Conservation (phyloP, 1,140 invertebrate species). For the Cydia splendana region DNA sequence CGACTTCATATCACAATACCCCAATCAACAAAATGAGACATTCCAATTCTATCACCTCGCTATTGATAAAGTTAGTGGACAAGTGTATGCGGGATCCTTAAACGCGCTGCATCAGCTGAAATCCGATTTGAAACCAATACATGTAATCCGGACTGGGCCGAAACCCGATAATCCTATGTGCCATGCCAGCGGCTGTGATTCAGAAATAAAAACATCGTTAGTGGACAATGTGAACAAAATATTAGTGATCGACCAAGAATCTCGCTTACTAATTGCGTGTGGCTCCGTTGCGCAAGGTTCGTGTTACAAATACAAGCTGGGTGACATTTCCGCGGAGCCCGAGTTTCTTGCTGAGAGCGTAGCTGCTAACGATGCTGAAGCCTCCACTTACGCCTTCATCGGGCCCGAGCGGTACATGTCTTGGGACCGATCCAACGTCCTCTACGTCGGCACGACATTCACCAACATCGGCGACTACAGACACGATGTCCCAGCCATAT, state of each 20-base stretch:
- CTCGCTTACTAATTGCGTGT: slow-evolving; percentile 91
- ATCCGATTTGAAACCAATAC: slow-evolving; percentile 85
- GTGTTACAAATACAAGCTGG: slow-evolving; percentile 91
- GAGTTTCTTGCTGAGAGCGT: slow-evolving; percentile 89
- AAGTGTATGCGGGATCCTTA: slow-evolving; percentile 88
- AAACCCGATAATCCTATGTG: slow-evolving; percentile 92
- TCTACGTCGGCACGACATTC: slow-evolving; percentile 97
- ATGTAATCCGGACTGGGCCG: slow-evolving; percentile 86
- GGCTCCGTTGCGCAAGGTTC: slow-evolving; percentile 94
- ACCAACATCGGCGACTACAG: slow-evolving; percentile 95
- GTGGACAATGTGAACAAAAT: slow-evolving; percentile 96
- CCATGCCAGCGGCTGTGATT: slow-evolving; percentile 89
- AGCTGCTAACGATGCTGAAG: slow-evolving; percentile 94
- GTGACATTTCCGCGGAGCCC: slow-evolving; percentile 88
- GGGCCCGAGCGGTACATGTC: slow-evolving; percentile 92
- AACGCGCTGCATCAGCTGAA: slow-evolving; percentile 92
- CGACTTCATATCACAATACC: slow-evolving; percentile 76
- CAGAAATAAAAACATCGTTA: slow-evolving; percentile 83
- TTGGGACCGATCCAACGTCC: slow-evolving; percentile 88
- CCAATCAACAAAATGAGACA: slow-evolving; percentile 72
- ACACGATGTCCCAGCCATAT: slow-evolving; percentile 96
- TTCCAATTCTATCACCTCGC: slow-evolving; percentile 80
- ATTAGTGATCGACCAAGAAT: slow-evolving; percentile 91
- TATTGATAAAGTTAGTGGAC: slow-evolving; percentile 81
- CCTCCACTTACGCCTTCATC: slow-evolving; percentile 96